Percentiles rank a stretch among this genome's conserved stretches.
phyloP scores from a whole-genome alignment of 2,113 vertebrate species.

The Pelecanoides urinatrix region DNA sequence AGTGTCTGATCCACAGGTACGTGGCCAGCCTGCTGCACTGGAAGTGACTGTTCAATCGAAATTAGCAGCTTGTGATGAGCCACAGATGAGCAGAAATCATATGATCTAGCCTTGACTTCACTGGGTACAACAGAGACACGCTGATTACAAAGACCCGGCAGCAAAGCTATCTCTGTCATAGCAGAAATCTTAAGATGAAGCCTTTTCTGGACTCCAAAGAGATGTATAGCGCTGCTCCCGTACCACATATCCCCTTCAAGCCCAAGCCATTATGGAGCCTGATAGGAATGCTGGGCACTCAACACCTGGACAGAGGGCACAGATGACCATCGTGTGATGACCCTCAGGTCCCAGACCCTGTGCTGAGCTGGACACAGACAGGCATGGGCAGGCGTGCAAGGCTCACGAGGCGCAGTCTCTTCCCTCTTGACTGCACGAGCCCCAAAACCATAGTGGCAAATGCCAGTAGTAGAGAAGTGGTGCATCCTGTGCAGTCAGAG shows the following conservation, averaged over 20 bases:
- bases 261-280: background rate
- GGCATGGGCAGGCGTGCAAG: background rate
- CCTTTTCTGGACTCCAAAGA: background rate
- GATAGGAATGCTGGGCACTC: background rate
- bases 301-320: background rate
- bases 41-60: background rate
- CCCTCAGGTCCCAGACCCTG: background rate
- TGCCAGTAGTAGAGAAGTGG: background rate
- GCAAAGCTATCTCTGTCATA: background rate
- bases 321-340: background rate
- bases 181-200: background rate
- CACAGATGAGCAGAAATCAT: background rate
- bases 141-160: background rate
- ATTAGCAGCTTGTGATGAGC: background rate
- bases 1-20: background rate
- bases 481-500: background rate
- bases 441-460: background rate
- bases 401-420: fast-evolving
- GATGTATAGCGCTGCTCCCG: fast-evolving
- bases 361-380: fast-evolving
- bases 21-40: background rate
- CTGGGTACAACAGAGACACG: background rate
- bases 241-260: background rate
- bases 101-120: background rate
- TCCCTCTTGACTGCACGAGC: background rate